Evolutionary conservation across 1,140 invertebrate genomes (phyloP), one percentile per base, ranked within the genome.

Genomic region (Bombus balteatus): DNA sequence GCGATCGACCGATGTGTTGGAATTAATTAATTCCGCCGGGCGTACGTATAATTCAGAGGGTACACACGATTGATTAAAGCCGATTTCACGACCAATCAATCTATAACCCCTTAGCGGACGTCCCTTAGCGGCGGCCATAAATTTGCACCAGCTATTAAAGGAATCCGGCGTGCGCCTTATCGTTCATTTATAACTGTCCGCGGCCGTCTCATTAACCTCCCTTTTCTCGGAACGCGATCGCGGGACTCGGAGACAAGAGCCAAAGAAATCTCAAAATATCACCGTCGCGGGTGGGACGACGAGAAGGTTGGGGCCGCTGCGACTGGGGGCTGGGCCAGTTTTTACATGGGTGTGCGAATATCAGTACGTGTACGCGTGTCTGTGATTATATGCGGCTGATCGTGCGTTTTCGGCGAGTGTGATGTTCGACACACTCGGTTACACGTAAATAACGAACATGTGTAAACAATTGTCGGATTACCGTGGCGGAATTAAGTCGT

Each of bases 131-230:
- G 62, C 79, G 65, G 43, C 78, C 77, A 85, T 90, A 89, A 90
- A 90, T 90, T 89, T 89, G 77, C 88, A 90, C 86, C 88, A 66
- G 75, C 89, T 81, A 78, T 90, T 90, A 89, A 84, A 89, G 85
- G 77, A 83, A 89, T 87, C 85, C 59, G 25, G 41, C 53, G 87
- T 71, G 47, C 53, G 83, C 74, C 85, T 89, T 90, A 89, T 89
- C 88, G 88, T 82, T 90, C 88, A 89, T 90, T 90, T 89, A 87
- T 90, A 89, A 87, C 88, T 90, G 85, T 89, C 85, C 76, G 88
- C 89, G 79, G 66, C 65, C 85, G 88, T 89, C 89, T 90, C 89
- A 89, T 90, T 90, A 90, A 89, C 85, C 73, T 80, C 88, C 68
- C 85, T 84, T 75, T 89, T 87, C 76, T 73, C 81, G 81, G 81